Percentiles rank a stretch among this genome's conserved stretches.
Conservation (phyloP, 2,113 vertebrate species). For the Rhipidura dahli region DNA sequence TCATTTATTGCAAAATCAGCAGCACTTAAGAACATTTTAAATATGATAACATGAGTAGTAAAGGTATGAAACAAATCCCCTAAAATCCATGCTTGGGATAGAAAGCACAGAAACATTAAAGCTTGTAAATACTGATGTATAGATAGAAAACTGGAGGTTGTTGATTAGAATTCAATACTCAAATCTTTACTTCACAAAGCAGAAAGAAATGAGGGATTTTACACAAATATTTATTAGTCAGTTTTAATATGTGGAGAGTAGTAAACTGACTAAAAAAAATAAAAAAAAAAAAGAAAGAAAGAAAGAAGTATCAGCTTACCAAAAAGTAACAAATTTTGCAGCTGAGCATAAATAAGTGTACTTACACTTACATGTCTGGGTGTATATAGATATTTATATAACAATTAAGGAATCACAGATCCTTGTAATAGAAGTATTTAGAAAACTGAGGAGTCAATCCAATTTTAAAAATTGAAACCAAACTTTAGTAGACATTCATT, state of each 20-base stretch:
- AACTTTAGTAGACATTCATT: not conserved
- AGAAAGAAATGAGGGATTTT: not conserved
- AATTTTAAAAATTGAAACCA: not conserved
- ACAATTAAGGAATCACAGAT: not conserved
- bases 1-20: not conserved
- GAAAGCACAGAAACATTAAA: not conserved
- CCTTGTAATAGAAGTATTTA: not conserved
- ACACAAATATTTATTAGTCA: not conserved
- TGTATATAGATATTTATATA: not conserved
- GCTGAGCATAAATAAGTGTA: not conserved
- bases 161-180: not conserved
- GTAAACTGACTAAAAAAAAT: not conserved
- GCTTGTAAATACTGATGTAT: not conserved
- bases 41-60: not conserved
- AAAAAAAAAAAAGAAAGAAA: no score
- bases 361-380: fast-evolving
- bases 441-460: not conserved
- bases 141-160: not conserved
- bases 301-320: not conserved
- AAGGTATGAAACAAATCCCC: not conserved
- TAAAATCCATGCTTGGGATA: not conserved
- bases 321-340: not conserved
- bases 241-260: not conserved
- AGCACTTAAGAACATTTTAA: not conserved
- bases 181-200: not conserved